Evolutionary conservation across 2,113 vertebrate genomes (phyloP).

Genomic region (Columbina picui): DNA sequence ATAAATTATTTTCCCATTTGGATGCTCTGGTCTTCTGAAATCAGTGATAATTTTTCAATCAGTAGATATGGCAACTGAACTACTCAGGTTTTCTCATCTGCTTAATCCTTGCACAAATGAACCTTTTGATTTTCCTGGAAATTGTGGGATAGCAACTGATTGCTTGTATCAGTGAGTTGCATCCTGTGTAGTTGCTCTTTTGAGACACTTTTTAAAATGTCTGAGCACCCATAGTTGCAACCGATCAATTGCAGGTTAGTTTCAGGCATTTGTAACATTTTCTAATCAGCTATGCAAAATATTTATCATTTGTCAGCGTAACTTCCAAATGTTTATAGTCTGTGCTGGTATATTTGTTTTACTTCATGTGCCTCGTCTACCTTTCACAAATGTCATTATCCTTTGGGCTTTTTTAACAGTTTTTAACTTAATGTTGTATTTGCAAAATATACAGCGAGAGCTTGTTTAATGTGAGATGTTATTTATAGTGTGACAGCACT

Average conservation of each 20-base stretch:
- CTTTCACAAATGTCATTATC: neutral
- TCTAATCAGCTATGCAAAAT: neutral
- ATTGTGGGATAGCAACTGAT: neutral
- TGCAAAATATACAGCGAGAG: neutral
- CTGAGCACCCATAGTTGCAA: neutral
- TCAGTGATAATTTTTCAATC: neutral
- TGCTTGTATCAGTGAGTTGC: accelerated
- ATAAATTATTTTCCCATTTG: neutral
- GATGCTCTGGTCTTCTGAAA: neutral
- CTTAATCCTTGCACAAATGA: neutral
- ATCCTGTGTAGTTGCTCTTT: neutral
- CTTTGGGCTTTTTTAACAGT: neutral
- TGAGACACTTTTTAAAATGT: neutral
- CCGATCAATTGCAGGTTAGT: neutral
- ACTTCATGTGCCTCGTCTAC: neutral
- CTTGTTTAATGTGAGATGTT: neutral
- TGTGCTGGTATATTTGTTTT: neutral
- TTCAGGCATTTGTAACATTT: neutral
- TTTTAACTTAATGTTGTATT: neutral
- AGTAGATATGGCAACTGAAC: neutral
- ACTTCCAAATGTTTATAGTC: neutral
- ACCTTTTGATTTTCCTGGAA: neutral
- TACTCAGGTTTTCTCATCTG: neutral
- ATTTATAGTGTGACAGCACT: neutral
- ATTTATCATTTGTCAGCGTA: neutral